These are phyloP conservation scores for Psephotus haematonotus DNA, from an alignment of 2,113 vertebrate genomes.

Conservation along the genomic window DNA sequence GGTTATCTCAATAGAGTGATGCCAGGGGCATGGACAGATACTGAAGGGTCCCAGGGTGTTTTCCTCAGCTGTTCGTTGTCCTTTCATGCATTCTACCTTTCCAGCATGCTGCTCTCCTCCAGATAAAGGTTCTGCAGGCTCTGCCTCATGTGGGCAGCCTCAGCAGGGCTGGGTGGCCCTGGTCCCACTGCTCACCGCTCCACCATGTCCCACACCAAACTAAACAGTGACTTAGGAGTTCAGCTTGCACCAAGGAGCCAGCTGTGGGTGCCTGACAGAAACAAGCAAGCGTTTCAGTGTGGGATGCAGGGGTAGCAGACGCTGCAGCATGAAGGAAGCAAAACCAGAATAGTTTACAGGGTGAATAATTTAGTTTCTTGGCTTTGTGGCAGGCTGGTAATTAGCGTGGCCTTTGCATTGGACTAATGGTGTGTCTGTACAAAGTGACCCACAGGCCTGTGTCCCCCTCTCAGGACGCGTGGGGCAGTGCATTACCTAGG, in stretches of 20 bases:
- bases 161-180: rapidly evolving
- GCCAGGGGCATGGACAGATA: background rate
- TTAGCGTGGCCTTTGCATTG: background rate
- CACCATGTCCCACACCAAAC: background rate
- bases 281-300: background rate
- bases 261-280: background rate
- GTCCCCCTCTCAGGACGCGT: rapidly evolving
- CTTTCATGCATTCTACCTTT: background rate
- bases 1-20: background rate
- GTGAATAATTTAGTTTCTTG: background rate
- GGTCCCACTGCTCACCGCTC: rapidly evolving
- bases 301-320: background rate
- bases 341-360: background rate
- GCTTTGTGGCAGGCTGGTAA: background rate
- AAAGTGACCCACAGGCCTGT: rapidly evolving
- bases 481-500: rapidly evolving
- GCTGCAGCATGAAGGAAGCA: background rate
- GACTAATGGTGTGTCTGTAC: background rate
- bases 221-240: background rate
- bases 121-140: background rate
- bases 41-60: background rate
- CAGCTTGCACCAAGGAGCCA: background rate
- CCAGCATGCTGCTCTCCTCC: background rate
- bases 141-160: rapidly evolving
- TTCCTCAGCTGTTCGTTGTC: background rate